Evolutionary conservation across 2,113 vertebrate species (phyloP).

Genomic region (Cricetomys ansorgei): DNA sequence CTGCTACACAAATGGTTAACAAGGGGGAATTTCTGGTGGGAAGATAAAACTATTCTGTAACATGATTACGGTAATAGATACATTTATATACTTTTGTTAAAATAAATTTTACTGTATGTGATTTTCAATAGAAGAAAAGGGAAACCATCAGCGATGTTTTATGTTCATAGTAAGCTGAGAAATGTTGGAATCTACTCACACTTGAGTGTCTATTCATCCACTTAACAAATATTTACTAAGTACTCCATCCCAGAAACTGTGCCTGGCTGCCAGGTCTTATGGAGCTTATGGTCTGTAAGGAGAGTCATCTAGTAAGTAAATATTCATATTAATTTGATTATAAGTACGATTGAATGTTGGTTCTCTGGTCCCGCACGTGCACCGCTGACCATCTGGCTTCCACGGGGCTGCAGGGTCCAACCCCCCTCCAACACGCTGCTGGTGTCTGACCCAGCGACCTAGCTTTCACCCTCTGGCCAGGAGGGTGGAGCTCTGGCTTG

Average conservation of each 20-base stretch:
- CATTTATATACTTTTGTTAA: neutral
- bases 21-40: neutral
- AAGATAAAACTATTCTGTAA: conserved; percentile 1
- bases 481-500: too few species aligned
- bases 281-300: neutral
- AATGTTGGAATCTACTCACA: neutral
- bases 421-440: too few species aligned
- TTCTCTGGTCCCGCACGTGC: too few species aligned
- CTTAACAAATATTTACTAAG: neutral
- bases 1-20: neutral
- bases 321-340: conserved; percentile 8
- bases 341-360: neutral
- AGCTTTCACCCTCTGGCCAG: too few species aligned
- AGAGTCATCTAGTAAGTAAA: neutral
- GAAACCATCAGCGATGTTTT: neutral
- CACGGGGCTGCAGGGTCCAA: too few species aligned
- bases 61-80: neutral
- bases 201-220: neutral
- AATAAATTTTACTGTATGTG: neutral
- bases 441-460: too few species aligned
- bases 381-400: too few species aligned
- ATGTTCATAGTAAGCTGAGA: neutral
- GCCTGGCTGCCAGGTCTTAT: neutral
- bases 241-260: neutral
- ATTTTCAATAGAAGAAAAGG: neutral